Base-by-base conservation (phyloP, 2,113 vertebrate genomes). In the Athene cunicularia region DNA sequence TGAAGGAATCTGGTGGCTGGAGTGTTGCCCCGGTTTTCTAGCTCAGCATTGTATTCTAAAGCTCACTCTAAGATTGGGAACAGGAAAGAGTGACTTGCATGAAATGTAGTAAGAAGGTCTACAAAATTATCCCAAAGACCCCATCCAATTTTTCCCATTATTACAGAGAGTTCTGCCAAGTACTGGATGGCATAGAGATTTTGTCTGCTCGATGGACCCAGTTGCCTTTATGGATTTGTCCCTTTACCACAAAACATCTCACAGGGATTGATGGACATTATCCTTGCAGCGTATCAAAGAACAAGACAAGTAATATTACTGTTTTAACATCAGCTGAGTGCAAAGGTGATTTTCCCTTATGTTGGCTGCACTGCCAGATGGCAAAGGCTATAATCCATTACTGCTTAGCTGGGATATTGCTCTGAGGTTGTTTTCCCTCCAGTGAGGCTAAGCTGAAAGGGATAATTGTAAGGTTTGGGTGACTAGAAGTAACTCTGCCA, bases 131-230 rank as follows among this genome's bases (percentile, higher is more conserved):
- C 4, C 18, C 20, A 64, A 64, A 32, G 17, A 1, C 5, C 5
- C 9, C 13, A 59, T 9, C 5, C 4, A 28, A 24, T 50, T 60
- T 58, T 23, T 5, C 0, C 12, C 6, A 2, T 47, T 79, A 24
- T 53, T 94, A 81, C 47, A 85, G 41, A 62, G 28, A 80, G 1
- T 12, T 80, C 20, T 92, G 28, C 22, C 50, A 53, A 13, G 4
- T 70, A n/a, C n/a, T 47, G n/a, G 33, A 23, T 1, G 6, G 24
- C 3, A 10, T 1, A 73, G 30, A 43, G 7, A 53, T 23, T 90
- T 88, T 3, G 5, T 62, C 21, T 66, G 14, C 14, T 71, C 0
- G 12, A 5, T 27, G 39, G 13, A 32, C 8, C 2, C 41, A 45
- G 14, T 12, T 55, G 35, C 19, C 15, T 33, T 74, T 89, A 24